Base-by-base conservation (phyloP, 2,113 vertebrate species). In the Coregonus clupeaformis region DNA sequence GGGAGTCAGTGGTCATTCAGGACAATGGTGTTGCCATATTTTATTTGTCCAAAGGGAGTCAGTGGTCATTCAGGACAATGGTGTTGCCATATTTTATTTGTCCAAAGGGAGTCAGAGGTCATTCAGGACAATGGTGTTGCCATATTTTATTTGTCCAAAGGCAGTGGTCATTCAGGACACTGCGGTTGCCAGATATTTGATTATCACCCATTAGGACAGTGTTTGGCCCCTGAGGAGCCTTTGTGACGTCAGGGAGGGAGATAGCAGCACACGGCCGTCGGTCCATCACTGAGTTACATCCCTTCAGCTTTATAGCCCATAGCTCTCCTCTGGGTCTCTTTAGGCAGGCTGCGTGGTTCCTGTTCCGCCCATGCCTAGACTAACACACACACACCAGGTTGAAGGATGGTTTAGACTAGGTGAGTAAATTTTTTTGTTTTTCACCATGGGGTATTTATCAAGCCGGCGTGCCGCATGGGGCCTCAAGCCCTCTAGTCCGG, bases 361-460 rank as follows among this genome's bases (percentile, higher is more conserved):
- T 92, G 89, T 91, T 89, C 90, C 86, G 89, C 91, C 90, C 90
- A 87, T 79, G 67, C 74, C 73, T 76, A 76, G 73, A 71, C 77
- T 72, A 78, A 72, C 67, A 76, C 71, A 42, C 36, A 74, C 71
- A 81, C 47, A 45, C 32, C 69, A 45, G 42, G 29, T 70, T n/a
- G 64, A 69, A 62, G 60, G 78, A 77, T 49, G 67, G 89, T 91
- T 91, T 90, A 88, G 81, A 91, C 86, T 74, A 90, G 87, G 85
- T 88, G 85, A 91, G 89, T 89, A 91, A 93, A 90, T 85, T 75
- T 80, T 92, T 89, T 90, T 36, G 91, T 87, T 80, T 75, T 90
- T 89, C 85, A 78, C 47, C 3, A 64, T 42, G 81, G 84, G 80
- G 80, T 91, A 93, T 93, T 92, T 91, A 86, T 92, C 87, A 91